Percentiles rank a stretch among this genome's conserved stretches.
These are phyloP conservation scores for Poeciliopsis presidionis DNA, from an alignment of 2,797 vertebrate genomes.

Conservation along the genomic window DNA sequence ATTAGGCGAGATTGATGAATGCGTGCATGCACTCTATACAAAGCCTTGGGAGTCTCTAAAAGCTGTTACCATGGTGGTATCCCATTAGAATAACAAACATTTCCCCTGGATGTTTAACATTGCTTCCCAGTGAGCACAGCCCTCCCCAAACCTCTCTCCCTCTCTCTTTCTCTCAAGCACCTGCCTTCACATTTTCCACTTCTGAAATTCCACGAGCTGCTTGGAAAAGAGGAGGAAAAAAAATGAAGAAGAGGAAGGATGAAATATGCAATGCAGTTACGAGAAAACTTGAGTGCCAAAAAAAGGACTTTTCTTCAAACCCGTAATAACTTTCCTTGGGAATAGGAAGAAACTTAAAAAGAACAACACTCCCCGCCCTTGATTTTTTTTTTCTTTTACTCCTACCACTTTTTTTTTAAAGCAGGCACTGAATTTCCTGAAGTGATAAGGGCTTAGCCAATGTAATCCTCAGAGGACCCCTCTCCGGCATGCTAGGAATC, in stretches of 20 bases:
- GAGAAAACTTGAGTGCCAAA: constrained; percentile 75
- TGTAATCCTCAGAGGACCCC: constrained; percentile 83
- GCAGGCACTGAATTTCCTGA: constrained; percentile 84
- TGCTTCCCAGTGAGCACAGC: constrained; percentile 76
- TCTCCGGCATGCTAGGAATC: constrained; percentile 80
- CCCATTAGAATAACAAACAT: constrained; percentile 85
- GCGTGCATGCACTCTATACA: constrained; percentile 75
- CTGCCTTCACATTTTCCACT: constrained; percentile 82
- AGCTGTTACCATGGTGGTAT: constrained; percentile 81
- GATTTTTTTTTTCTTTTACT: constrained; percentile 78
- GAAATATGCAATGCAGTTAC: constrained; percentile 78
- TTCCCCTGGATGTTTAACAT: constrained; percentile 83
- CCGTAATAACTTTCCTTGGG: constrained; percentile 80
- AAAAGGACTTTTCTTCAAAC: constrained; percentile 78
- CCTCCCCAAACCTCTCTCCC: constrained; percentile 57
- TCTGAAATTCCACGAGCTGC: constrained; percentile 75
- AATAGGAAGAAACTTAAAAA: constrained; percentile 81
- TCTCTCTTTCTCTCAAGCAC: constrained; percentile 70
- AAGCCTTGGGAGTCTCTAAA: constrained; percentile 79
- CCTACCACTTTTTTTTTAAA: constrained; percentile 78
- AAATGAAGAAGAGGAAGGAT: constrained; percentile 32
- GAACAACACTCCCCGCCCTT: constrained; percentile 79
- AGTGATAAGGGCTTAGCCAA: constrained; percentile 85
- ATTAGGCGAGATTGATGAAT: constrained; percentile 75
- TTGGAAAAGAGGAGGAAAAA: constrained; percentile 49